These are phyloP conservation scores for Diadegma fenestrale DNA, from an alignment of 2,888 invertebrate genomes.

Conservation along the genomic window DNA sequence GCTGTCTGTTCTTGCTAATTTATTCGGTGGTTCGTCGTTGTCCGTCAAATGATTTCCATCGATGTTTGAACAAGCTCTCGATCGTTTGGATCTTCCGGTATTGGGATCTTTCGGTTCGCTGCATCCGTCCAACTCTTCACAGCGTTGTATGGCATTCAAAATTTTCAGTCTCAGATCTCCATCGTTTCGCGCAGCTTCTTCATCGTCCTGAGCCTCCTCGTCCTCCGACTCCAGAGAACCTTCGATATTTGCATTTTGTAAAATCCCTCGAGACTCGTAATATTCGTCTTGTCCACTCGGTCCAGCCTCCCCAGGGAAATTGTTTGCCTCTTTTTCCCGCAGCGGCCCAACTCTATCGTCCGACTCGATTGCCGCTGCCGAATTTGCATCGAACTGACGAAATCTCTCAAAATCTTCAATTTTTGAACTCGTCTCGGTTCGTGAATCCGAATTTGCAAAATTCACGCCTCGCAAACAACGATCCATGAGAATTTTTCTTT, in stretches of 20 bases:
- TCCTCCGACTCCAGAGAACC: background rate
- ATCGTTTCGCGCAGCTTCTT: background rate
- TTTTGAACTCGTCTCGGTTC: background rate
- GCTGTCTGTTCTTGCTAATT: constrained; percentile 48
- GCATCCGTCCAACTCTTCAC: constrained; percentile 11
- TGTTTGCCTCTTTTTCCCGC: background rate
- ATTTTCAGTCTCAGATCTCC: constrained; percentile 26
- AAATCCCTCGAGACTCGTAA: background rate
- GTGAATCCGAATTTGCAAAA: background rate
- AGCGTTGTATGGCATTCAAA: constrained; percentile 40
- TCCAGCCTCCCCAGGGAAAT: constrained; percentile 43
- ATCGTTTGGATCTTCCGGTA: constrained; percentile 33
- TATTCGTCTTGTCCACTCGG: constrained; percentile 30
- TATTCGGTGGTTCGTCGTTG: constrained; percentile 45
- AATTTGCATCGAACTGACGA: background rate
- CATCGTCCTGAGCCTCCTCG: background rate
- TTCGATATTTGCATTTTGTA: background rate
- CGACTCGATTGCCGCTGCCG: background rate
- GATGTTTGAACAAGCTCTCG: background rate
- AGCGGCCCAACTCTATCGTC: background rate
- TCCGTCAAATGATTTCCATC: constrained; percentile 8
- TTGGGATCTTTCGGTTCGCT: constrained; percentile 8
- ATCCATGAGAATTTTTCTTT: constrained; percentile 27
- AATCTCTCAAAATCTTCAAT: background rate
- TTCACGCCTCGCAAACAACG: constrained; percentile 21